These are phyloP conservation scores for Eubasilissa regina DNA, from an alignment of 1,140 invertebrate species.

Conservation along the genomic window DNA sequence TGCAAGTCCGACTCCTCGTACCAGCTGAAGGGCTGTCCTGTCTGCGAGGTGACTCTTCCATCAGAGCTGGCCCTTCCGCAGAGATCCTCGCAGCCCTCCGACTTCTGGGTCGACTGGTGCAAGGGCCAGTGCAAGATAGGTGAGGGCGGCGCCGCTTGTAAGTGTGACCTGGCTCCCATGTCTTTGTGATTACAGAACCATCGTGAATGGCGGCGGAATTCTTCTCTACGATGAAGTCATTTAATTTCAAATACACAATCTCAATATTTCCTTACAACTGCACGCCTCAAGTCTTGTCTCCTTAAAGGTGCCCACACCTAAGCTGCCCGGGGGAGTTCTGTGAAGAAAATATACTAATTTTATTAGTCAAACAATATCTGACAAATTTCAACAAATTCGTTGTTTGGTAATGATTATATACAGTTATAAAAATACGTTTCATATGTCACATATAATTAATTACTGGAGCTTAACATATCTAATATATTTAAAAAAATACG, in stretches of 20 bases:
- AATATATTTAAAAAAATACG: too few species aligned
- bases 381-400: neutral
- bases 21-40: constrained; percentile 58
- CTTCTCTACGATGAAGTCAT: too few species aligned
- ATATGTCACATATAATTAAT: too few species aligned
- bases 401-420: too few species aligned
- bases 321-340: neutral
- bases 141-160: constrained; percentile 67
- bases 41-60: constrained; percentile 39
- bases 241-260: too few species aligned
- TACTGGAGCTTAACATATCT: too few species aligned
- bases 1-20: constrained; percentile 62
- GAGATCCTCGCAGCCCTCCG: constrained; percentile 9
- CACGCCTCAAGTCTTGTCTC: neutral
- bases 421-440: too few species aligned
- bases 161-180: constrained; percentile 66
- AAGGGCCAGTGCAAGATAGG: constrained; percentile 64
- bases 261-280: too few species aligned
- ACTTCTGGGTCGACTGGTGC: constrained; percentile 66
- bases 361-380: neutral
- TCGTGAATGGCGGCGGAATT: too few species aligned
- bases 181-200: neutral
- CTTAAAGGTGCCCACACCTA: neutral
- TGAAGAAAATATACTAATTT: neutral
- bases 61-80: neutral